These are phyloP conservation scores for Megalops atlanticus DNA, from an alignment of 2,113 vertebrate genomes.

Conservation along the genomic window DNA sequence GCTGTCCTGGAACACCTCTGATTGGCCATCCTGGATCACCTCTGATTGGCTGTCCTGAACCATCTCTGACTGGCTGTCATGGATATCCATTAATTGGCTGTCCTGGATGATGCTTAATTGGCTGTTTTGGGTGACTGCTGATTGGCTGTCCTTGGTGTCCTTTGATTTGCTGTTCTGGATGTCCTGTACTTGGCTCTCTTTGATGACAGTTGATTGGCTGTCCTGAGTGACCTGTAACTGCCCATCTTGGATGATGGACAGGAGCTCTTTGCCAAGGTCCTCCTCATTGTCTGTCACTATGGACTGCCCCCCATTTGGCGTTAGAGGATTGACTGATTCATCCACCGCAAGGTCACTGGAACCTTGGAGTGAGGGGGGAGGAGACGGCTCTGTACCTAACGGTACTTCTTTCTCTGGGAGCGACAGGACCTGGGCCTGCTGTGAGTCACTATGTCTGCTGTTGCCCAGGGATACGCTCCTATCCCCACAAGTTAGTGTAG, in stretches of 20 bases:
- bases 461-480: neutral
- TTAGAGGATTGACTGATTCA: neutral
- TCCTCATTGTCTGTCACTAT: conserved; percentile 56
- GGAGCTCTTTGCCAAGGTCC: conserved; percentile 57
- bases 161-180: conserved; percentile 48
- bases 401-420: conserved; percentile 38
- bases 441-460: conserved; percentile 25
- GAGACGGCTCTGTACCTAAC: conserved; percentile 13
- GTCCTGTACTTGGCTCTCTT: too few species aligned
- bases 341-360: neutral
- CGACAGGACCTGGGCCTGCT: conserved; percentile 26
- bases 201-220: too few species aligned
- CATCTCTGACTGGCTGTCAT: too few species aligned
- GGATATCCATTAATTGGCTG: conserved; percentile 48
- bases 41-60: too few species aligned
- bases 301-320: conserved; percentile 30
- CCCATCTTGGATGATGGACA: conserved; percentile 49
- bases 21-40: too few species aligned
- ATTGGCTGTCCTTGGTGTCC: too few species aligned
- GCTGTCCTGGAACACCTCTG: too few species aligned
- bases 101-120: too few species aligned
- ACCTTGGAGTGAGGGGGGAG: neutral
- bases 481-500: conserved; percentile 5
- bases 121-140: too few species aligned
- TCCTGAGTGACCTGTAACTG: too few species aligned